Evolutionary conservation across 2,888 invertebrate genomes (phyloP).

Genomic region (Heliconius charithonia): DNA sequence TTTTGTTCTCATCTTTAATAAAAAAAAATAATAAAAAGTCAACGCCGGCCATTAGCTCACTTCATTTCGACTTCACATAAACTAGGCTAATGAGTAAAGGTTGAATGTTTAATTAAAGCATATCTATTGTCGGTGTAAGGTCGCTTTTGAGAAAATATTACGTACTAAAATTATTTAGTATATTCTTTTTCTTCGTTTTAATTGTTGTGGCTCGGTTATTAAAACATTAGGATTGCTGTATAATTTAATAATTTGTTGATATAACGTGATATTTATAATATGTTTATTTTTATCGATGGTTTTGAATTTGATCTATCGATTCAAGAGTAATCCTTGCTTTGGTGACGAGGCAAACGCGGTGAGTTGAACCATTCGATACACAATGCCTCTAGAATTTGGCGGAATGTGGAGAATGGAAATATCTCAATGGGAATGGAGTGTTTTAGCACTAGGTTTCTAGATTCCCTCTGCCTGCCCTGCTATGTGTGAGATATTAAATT

Average conservation of each 20-base stretch:
- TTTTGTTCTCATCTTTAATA: too few relatives aligned
- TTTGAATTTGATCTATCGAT: background rate
- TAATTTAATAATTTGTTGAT: background rate
- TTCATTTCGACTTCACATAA: constrained; percentile 10
- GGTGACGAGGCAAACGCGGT: background rate
- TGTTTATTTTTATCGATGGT: background rate
- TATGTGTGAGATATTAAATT: too few relatives aligned
- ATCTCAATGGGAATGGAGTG: too few relatives aligned
- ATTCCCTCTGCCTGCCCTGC: too few relatives aligned
- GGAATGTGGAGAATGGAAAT: background rate
- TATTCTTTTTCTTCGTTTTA: constrained; percentile 2
- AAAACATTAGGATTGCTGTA: background rate
- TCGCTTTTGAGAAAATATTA: constrained; percentile 22
- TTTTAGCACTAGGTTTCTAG: too few relatives aligned
- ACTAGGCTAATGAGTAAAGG: constrained; percentile 29
- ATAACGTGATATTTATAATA: background rate
- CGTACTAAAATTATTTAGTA: constrained; percentile 2
- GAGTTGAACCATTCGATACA: background rate
- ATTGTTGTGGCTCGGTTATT: background rate
- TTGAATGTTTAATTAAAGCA: constrained; percentile 27
- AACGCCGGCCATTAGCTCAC: constrained; percentile 2
- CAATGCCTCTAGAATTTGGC: background rate
- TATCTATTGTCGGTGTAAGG: constrained; percentile 23
- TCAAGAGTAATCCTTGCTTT: background rate
- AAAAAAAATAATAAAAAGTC: too few relatives aligned